A percentile compares a stretch with the other conserved stretches of the same genome.
Evolutionary conservation across 1,140 invertebrate species (phyloP).

Genomic region (Mya arenaria): DNA sequence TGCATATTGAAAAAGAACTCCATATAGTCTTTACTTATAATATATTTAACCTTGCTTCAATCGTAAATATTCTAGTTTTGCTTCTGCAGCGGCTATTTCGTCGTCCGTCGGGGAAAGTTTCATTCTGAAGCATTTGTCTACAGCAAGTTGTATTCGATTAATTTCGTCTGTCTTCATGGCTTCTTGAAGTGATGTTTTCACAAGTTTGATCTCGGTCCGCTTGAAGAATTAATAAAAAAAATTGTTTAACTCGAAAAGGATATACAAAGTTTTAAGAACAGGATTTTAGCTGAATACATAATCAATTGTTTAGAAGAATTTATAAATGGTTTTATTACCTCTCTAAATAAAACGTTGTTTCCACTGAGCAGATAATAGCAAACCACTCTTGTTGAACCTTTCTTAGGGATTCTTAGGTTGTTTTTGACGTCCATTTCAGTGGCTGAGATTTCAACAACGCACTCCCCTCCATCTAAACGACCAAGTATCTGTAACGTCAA

Average conservation of each 20-base stretch:
- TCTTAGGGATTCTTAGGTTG: slow-evolving; percentile 14
- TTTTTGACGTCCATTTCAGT: slow-evolving; percentile 48
- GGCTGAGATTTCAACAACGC: slow-evolving; percentile 23
- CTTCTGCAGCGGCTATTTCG: slow-evolving; percentile 20
- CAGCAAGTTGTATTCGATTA: neutral
- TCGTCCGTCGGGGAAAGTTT: slow-evolving; percentile 35
- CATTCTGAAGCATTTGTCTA: slow-evolving; percentile 19
- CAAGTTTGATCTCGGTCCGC: slow-evolving; percentile 33
- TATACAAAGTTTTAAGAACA: no score
- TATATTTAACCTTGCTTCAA: slow-evolving; percentile 10
- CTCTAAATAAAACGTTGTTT: slow-evolving; percentile 1
- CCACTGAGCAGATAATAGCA: slow-evolving; percentile 43
- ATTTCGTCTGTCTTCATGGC: slow-evolving; percentile 26
- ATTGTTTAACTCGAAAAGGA: neutral
- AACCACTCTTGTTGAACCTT: slow-evolving; percentile 10
- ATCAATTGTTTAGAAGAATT: no score
- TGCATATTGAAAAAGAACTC: neutral
- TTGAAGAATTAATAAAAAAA: neutral
- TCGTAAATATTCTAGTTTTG: slow-evolving; percentile 29
- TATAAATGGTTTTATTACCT: no score
- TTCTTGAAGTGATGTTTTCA: slow-evolving; percentile 4
- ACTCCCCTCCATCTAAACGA: slow-evolving; percentile 13
- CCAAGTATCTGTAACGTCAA: slow-evolving; percentile 7
- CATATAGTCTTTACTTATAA: neutral
- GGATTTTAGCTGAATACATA: no score